Conservation (phyloP, 2,888 invertebrate species). For the Abrostola triplasia region DNA sequence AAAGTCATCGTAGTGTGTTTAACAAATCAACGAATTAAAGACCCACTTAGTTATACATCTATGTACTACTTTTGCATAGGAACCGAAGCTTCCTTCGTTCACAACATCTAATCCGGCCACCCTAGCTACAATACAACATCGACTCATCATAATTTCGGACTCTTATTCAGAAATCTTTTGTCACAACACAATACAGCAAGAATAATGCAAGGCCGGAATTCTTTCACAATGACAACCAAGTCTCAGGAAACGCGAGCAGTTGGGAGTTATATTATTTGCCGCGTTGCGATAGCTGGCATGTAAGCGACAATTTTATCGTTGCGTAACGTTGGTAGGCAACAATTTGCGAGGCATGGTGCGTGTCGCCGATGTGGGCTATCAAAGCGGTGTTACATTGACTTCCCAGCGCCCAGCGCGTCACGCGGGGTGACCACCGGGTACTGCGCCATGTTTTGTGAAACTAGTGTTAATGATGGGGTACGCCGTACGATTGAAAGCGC, state of each 20-base stretch:
- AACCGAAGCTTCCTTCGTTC: too few species aligned
- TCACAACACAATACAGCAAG: slow-evolving; percentile 54
- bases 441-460: slow-evolving; percentile 51
- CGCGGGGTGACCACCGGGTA: slow-evolving; percentile 66
- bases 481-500: slow-evolving; percentile 51
- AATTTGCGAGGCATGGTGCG: slow-evolving; percentile 82
- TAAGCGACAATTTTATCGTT: slow-evolving; percentile 80
- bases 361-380: slow-evolving; percentile 73
- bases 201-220: slow-evolving; percentile 59
- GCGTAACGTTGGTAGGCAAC: slow-evolving; percentile 75
- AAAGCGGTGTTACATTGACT: slow-evolving; percentile 65
- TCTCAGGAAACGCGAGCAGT: slow-evolving; percentile 65
- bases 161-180: slow-evolving; percentile 47
- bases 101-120: too few species aligned
- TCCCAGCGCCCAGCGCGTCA: slow-evolving; percentile 65
- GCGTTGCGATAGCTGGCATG: slow-evolving; percentile 63
- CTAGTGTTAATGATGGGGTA: slow-evolving; percentile 59
- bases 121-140: slow-evolving; percentile 14
- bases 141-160: slow-evolving; percentile 30
- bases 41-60: too few species aligned
- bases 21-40: too few species aligned
- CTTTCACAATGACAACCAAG: slow-evolving; percentile 63
- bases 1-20: too few species aligned
- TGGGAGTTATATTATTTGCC: slow-evolving; percentile 62
- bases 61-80: too few species aligned